Evolutionary conservation across 2,888 invertebrate species (phyloP).

Genomic region (Hypena proboscidalis): DNA sequence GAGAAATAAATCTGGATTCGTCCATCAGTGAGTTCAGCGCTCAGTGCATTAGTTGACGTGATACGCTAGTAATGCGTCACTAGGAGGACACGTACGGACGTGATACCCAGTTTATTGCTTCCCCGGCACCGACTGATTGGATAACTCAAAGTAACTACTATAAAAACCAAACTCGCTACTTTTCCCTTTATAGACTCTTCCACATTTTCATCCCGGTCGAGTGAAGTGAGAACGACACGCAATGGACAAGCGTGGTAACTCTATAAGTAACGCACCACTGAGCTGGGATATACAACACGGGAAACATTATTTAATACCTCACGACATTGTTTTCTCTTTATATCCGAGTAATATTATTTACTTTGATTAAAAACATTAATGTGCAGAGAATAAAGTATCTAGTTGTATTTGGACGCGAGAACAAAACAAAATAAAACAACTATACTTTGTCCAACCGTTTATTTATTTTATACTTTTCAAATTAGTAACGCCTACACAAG

Average conservation of each 20-base stretch:
- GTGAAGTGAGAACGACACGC: slow-evolving; percentile 18
- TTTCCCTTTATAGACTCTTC: slow-evolving; percentile 35
- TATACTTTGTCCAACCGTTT: too few species aligned
- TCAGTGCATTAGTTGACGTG: slow-evolving; percentile 41
- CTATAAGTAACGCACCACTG: slow-evolving; percentile 36
- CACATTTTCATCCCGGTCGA: slow-evolving; percentile 29
- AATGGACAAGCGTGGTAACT: slow-evolving; percentile 27
- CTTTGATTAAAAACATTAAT: too few species aligned
- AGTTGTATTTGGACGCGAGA: too few species aligned
- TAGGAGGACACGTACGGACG: slow-evolving; percentile 61
- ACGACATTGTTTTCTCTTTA: slow-evolving; percentile 28
- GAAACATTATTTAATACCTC: slow-evolving; percentile 42
- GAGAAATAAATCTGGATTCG: slow-evolving; percentile 69
- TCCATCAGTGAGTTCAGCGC: slow-evolving; percentile 60
- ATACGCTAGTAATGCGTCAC: slow-evolving; percentile 56
- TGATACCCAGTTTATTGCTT: slow-evolving; percentile 73
- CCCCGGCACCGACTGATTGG: slow-evolving; percentile 65
- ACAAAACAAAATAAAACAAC: too few species aligned
- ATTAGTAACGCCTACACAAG: too few species aligned
- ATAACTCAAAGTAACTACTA: slow-evolving; percentile 54
- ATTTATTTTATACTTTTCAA: too few species aligned
- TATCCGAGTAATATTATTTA: slow-evolving; percentile 11
- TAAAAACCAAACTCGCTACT: slow-evolving; percentile 52
- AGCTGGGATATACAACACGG: slow-evolving; percentile 37
- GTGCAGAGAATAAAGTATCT: too few species aligned